Conservation (phyloP, 2,888 invertebrate species). For the Exephanes ischioxanthus region DNA sequence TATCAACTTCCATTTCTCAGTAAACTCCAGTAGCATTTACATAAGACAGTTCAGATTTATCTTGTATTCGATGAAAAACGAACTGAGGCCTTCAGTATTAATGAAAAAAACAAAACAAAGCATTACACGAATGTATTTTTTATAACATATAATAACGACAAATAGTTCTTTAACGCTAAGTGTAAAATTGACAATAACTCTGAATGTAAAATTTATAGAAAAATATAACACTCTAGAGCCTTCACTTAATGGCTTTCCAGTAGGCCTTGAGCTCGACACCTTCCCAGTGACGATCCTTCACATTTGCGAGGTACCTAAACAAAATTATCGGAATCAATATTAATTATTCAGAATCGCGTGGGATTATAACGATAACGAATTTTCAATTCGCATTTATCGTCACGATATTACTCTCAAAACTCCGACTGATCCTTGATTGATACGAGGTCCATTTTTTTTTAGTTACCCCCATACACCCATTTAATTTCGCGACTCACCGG, state of each 20-base stretch:
- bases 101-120: conserved; percentile 12
- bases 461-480: conserved; percentile 25
- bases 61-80: background rate
- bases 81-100: conserved; percentile 59
- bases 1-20: background rate
- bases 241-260: conserved; percentile 77
- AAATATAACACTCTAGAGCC: conserved; percentile 58
- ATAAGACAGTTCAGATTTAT: no score
- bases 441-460: background rate
- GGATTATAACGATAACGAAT: background rate
- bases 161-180: background rate
- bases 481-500: conserved; percentile 53
- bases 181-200: conserved; percentile 9
- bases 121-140: conserved; percentile 11
- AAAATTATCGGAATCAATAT: conserved; percentile 16
- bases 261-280: conserved; percentile 87
- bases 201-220: conserved; percentile 41
- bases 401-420: background rate
- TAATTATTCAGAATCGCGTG: background rate
- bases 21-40: no score
- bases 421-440: background rate
- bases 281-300: conserved; percentile 88
- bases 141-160: conserved; percentile 2
- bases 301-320: conserved; percentile 85
- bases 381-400: conserved; percentile 4